A percentile compares a stretch with the other conserved stretches of the same genome.
Evolutionary conservation across 1,140 invertebrate species (phyloP).

Genomic region (Steinernema khuongi): DNA sequence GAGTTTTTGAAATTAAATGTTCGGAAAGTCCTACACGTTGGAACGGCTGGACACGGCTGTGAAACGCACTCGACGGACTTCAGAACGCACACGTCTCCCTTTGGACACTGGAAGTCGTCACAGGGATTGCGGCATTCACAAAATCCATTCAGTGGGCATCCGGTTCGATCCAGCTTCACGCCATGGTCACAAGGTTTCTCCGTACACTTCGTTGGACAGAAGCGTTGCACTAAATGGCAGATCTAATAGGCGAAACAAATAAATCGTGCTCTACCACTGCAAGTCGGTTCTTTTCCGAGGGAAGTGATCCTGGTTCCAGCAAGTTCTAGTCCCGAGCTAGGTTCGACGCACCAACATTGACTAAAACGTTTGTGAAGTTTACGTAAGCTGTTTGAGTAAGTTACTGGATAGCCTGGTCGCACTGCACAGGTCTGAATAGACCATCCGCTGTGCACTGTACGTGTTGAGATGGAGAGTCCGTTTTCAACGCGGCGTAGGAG

Average conservation of each 20-base stretch:
- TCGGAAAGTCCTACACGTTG: conserved; percentile 26
- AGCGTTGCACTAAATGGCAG: conserved; percentile 18
- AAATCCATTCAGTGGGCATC: conserved; percentile 45
- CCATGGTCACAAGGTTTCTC: conserved; percentile 39
- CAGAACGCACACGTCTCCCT: conserved; percentile 44
- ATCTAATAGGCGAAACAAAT: conserved; percentile 13
- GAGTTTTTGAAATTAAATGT: not conserved
- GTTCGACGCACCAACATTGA: not conserved
- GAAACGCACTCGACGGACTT: conserved; percentile 32
- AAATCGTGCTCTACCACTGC: not conserved
- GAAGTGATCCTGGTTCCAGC: not conserved
- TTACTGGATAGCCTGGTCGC: conserved; percentile 29
- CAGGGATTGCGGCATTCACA: conserved; percentile 47
- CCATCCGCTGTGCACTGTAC: conserved; percentile 36
- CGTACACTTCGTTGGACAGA: conserved; percentile 34
- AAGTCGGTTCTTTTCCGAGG: not conserved
- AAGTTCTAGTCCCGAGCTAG: not conserved
- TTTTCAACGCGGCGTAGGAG: conserved; percentile 23
- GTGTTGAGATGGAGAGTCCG: not conserved
- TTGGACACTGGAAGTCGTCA: conserved; percentile 44
- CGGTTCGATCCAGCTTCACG: conserved; percentile 39
- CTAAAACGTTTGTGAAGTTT: not conserved
- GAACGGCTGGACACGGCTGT: conserved; percentile 33
- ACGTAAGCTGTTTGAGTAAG: conserved; percentile 18
- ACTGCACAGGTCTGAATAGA: conserved; percentile 36